A percentile compares a stretch with the other conserved stretches of the same genome.
Evolutionary conservation across 2,888 invertebrate species (phyloP).

Genomic region (Balanococcus diminutus): DNA sequence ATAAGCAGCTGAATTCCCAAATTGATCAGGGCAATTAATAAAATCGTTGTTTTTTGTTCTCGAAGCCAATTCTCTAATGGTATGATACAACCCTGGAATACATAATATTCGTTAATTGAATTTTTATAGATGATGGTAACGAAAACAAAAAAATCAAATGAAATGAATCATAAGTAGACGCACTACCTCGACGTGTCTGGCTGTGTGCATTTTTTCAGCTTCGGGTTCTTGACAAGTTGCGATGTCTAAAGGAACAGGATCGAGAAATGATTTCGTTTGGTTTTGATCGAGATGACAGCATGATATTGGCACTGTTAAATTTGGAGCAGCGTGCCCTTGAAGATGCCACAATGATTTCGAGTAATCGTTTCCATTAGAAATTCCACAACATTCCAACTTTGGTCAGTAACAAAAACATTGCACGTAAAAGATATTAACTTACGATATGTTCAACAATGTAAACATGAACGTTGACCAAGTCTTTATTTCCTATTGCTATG

Average conservation of each 20-base stretch:
- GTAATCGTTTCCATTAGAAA: slow-evolving; percentile 78
- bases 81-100: slow-evolving; percentile 71
- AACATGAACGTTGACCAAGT: too few relatives aligned
- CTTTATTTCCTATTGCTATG: too few relatives aligned
- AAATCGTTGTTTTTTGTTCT: slow-evolving; percentile 73
- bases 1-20: slow-evolving; percentile 77
- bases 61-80: slow-evolving; percentile 78
- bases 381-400: slow-evolving; percentile 80
- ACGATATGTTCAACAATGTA: too few relatives aligned
- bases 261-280: slow-evolving; percentile 67
- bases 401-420: slow-evolving; percentile 53
- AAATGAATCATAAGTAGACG: too few relatives aligned
- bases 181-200: slow-evolving; percentile 51
- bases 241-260: slow-evolving; percentile 76
- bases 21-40: slow-evolving; percentile 70
- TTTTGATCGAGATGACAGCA: slow-evolving; percentile 69
- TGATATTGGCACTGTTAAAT: slow-evolving; percentile 65
- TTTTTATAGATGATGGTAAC: not conserved
- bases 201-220: slow-evolving; percentile 62
- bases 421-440: not conserved
- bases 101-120: slow-evolving; percentile 54
- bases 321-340: slow-evolving; percentile 69
- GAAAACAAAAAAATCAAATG: not conserved
- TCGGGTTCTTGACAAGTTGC: slow-evolving; percentile 73
- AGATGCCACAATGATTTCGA: slow-evolving; percentile 81